phyloP scores from a whole-genome alignment of 2,888 invertebrate species.

The Drosophila trichaetosa region DNA sequence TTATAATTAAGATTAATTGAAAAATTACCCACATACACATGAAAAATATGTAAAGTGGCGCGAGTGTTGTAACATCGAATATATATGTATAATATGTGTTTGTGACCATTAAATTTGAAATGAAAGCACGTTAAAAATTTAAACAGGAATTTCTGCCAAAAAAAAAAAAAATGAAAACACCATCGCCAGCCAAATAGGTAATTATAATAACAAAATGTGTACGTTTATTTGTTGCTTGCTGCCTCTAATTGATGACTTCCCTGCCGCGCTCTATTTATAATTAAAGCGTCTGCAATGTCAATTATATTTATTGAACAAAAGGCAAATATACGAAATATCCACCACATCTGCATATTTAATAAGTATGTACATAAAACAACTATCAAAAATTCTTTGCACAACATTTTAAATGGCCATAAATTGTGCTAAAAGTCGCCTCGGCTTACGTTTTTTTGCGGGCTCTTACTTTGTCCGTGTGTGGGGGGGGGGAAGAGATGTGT shows the following conservation, averaged over 20 bases:
- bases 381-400: conserved; percentile 65
- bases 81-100: conserved; percentile 31
- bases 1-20: conserved; percentile 85
- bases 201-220: conserved; percentile 59
- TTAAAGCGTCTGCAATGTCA: conserved; percentile 67
- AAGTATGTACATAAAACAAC: conserved; percentile 48
- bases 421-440: conserved; percentile 55
- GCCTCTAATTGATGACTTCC: conserved; percentile 73
- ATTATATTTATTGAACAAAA: conserved; percentile 72
- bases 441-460: conserved; percentile 50
- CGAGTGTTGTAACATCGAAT: conserved; percentile 56
- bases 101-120: conserved; percentile 56
- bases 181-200: conserved; percentile 54
- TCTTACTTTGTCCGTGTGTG: conserved; percentile 9
- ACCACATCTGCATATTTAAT: conserved; percentile 19
- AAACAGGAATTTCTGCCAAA: conserved; percentile 67
- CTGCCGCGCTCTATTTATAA: conserved; percentile 68
- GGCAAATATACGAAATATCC: conserved; percentile 30
- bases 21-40: conserved; percentile 80
- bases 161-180: conserved; percentile 35
- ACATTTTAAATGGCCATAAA: conserved; percentile 63
- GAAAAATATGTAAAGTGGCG: conserved; percentile 55
- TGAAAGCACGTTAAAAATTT: conserved; percentile 62
- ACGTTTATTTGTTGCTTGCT: conserved; percentile 39
- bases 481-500: conserved; percentile 13